Conservation (phyloP, 1,140 invertebrate genomes). For the Caerostris extrusa region DNA sequence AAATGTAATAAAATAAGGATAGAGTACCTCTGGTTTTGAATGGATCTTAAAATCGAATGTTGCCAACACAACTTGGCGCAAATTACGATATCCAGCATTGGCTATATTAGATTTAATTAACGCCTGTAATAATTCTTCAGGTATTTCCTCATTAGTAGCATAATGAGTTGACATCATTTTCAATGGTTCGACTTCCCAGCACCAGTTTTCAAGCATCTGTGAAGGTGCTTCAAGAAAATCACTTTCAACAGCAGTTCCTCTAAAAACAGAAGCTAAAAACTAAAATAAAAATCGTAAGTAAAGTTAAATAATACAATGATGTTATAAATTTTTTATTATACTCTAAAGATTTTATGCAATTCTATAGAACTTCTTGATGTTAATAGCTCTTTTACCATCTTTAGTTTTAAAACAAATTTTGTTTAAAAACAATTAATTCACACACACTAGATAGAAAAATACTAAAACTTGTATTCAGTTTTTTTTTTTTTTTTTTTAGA, state of each 20-base stretch:
- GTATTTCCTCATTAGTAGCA: slow-evolving; percentile 81
- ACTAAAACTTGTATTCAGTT: no score
- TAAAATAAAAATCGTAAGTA: no score
- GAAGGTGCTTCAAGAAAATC: slow-evolving; percentile 85
- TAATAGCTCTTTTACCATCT: neutral
- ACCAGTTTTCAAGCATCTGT: slow-evolving; percentile 86
- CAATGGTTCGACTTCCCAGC: slow-evolving; percentile 84
- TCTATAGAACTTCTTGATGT: neutral
- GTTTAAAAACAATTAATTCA: no score
- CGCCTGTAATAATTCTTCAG: slow-evolving; percentile 82
- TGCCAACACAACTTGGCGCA: slow-evolving; percentile 83
- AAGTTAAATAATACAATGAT: no score
- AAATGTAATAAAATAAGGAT: neutral
- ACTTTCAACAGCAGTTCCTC: slow-evolving; percentile 83
- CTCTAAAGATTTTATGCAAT: no score
- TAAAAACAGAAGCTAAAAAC: no score
- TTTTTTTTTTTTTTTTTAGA: no score
- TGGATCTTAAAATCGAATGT: slow-evolving; percentile 84
- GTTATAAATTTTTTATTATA: no score
- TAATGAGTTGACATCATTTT: slow-evolving; percentile 83
- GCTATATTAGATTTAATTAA: slow-evolving; percentile 82
- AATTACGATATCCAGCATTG: slow-evolving; percentile 83
- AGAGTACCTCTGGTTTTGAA: slow-evolving; percentile 79
- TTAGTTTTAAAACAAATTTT: no score
- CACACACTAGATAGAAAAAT: no score